phyloP scores from a whole-genome alignment of 2,113 vertebrate species.

The Melanotaenia duboulayi region DNA sequence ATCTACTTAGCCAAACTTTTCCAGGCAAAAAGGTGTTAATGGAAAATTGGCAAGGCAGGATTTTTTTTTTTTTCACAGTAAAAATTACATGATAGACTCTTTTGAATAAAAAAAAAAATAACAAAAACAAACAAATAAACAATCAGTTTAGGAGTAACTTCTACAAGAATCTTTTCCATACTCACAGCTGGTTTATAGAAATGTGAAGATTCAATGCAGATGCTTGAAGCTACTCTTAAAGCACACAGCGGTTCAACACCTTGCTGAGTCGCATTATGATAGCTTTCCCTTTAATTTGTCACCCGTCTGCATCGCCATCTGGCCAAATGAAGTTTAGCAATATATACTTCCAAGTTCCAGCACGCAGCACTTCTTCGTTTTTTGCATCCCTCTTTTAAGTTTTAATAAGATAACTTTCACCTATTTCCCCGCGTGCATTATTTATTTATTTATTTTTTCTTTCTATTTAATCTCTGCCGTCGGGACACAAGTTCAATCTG shows the following conservation, averaged over 20 bases:
- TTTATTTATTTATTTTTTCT: conserved; percentile 64
- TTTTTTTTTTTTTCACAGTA: too few species aligned
- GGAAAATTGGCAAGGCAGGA: too few species aligned
- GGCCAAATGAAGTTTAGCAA: conserved; percentile 22
- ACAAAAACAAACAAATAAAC: too few species aligned
- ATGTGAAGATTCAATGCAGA: not conserved
- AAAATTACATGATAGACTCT: too few species aligned
- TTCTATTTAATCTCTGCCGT: conserved; percentile 71
- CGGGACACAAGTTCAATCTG: conserved; percentile 60
- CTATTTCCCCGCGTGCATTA: conserved; percentile 54
- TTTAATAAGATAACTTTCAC: conserved; percentile 79
- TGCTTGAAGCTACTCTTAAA: not conserved
- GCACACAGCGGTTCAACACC: not conserved
- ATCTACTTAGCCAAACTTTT: too few species aligned
- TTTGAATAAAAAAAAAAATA: too few species aligned
- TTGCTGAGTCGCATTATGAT: not conserved
- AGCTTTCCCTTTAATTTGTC: conserved; percentile 10
- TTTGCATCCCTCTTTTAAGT: conserved; percentile 75
- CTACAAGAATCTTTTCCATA: not conserved
- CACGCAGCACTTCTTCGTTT: conserved; percentile 51
- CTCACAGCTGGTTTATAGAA: not conserved
- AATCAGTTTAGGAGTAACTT: not conserved
- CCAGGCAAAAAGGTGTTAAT: too few species aligned
- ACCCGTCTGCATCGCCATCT: conserved; percentile 31
- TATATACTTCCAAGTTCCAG: conserved; percentile 46